These are phyloP conservation scores for Papilio xuthus DNA, from an alignment of 1,140 invertebrate genomes.

Conservation along the genomic window DNA sequence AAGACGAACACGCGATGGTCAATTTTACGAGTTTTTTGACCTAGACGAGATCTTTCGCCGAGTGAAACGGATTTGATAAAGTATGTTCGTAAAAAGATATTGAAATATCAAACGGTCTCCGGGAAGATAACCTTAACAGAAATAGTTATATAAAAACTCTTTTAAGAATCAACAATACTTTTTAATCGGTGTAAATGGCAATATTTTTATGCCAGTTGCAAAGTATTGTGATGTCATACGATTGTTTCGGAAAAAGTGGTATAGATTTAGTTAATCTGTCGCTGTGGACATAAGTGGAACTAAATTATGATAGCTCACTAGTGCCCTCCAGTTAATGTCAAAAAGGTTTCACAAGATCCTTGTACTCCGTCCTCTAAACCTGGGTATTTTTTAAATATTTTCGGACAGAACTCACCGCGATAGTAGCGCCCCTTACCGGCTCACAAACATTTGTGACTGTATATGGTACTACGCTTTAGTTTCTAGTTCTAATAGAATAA, in stretches of 20 bases:
- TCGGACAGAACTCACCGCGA: too few species aligned
- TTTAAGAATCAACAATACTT: slow-evolving; percentile 4
- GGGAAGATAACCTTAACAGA: slow-evolving; percentile 46
- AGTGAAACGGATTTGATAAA: slow-evolving; percentile 58
- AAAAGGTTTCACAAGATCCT: too few species aligned
- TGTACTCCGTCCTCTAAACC: too few species aligned
- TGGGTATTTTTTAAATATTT: too few species aligned
- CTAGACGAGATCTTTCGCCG: slow-evolving; percentile 56
- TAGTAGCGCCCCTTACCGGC: too few species aligned
- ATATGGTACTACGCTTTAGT: too few species aligned
- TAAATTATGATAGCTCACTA: too few species aligned
- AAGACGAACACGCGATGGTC: slow-evolving; percentile 49
- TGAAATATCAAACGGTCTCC: slow-evolving; percentile 48
- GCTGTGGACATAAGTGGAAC: too few species aligned
- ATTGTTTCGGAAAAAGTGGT: background rate
- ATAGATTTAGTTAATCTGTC: too few species aligned
- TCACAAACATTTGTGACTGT: too few species aligned
- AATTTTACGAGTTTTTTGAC: slow-evolving; percentile 76
- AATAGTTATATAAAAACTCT: slow-evolving; percentile 31
- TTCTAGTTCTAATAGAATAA: too few species aligned
- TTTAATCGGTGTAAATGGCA: background rate
- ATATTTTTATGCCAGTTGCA: background rate
- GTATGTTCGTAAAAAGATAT: slow-evolving; percentile 54
- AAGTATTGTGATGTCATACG: background rate
- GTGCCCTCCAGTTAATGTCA: too few species aligned